phyloP scores from a whole-genome alignment of 1,140 invertebrate genomes.

The Caenorhabditis tropicalis region DNA sequence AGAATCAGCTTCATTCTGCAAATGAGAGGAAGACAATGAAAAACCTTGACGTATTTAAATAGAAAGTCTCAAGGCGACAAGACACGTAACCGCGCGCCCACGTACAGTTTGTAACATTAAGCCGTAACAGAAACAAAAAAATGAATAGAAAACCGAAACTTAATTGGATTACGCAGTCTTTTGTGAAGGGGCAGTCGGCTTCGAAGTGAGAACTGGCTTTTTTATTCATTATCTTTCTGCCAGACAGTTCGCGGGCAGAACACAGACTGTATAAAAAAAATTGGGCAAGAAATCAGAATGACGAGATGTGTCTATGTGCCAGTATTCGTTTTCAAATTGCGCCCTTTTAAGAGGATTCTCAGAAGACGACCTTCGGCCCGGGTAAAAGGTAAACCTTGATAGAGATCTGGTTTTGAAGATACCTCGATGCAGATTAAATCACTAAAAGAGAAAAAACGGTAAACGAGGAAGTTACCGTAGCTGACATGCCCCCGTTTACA shows the following conservation, averaged over 20 bases:
- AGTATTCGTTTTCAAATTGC: neutral
- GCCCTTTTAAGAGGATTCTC: neutral
- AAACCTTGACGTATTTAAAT: slow-evolving; percentile 18
- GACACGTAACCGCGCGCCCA: neutral
- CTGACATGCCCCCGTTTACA: neutral
- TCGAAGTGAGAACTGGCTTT: slow-evolving; percentile 24
- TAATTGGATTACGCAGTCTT: slow-evolving; percentile 31
- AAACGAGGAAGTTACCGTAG: slow-evolving; percentile 21
- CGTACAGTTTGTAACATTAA: slow-evolving; percentile 11
- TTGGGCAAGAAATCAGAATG: neutral
- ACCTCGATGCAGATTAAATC: slow-evolving; percentile 6
- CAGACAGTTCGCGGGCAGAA: neutral
- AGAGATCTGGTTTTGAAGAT: neutral
- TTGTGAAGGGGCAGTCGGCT: neutral
- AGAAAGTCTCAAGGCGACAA: slow-evolving; percentile 16
- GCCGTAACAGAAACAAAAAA: neutral
- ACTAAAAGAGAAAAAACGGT: neutral
- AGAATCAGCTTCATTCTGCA: slow-evolving; percentile 30
- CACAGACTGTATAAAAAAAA: neutral
- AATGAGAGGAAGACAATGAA: neutral
- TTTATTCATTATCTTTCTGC: neutral
- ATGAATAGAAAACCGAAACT: slow-evolving; percentile 1
- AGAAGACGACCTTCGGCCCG: neutral
- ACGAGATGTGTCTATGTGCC: neutral
- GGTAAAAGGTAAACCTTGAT: neutral